A percentile compares a stretch with the other conserved stretches of the same genome.
phyloP scores from a whole-genome alignment of 2,113 vertebrate species.

The Mellivora capensis region DNA sequence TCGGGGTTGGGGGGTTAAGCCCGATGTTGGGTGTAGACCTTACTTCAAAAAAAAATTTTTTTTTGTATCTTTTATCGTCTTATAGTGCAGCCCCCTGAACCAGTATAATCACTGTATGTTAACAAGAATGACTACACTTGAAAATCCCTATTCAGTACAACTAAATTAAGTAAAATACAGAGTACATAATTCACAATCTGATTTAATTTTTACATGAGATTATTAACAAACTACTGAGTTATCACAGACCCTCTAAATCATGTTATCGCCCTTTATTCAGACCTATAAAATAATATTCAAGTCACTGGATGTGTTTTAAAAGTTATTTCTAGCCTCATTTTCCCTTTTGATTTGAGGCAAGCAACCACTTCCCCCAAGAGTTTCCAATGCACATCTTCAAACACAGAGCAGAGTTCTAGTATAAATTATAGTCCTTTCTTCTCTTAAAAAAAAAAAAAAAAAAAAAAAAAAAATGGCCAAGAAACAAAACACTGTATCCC shows the following conservation, averaged over 20 bases:
- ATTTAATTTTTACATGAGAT: slow-evolving; percentile 44
- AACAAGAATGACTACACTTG: background rate
- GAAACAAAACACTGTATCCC: background rate
- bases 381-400: slow-evolving; percentile 25
- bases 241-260: slow-evolving; percentile 29
- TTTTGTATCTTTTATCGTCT: background rate
- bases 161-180: slow-evolving; percentile 37
- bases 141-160: slow-evolving; percentile 51
- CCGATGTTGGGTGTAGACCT: background rate
- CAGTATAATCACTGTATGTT: background rate
- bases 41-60: background rate
- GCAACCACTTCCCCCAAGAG: slow-evolving; percentile 6
- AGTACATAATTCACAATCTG: background rate
- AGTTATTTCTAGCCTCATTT: slow-evolving; percentile 43
- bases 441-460: background rate
- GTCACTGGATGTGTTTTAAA: slow-evolving; percentile 14
- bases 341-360: slow-evolving; percentile 8
- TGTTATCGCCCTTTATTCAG: slow-evolving; percentile 39
- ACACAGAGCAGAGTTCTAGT: slow-evolving; percentile 17
- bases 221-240: slow-evolving; percentile 32
- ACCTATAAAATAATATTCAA: slow-evolving; percentile 44
- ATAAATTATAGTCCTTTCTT: background rate
- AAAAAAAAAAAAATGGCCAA: background rate
- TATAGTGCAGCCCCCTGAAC: background rate
- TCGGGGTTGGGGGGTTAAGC: background rate